Conservation (phyloP, 2,113 vertebrate species). For the Tetrax tetrax region DNA sequence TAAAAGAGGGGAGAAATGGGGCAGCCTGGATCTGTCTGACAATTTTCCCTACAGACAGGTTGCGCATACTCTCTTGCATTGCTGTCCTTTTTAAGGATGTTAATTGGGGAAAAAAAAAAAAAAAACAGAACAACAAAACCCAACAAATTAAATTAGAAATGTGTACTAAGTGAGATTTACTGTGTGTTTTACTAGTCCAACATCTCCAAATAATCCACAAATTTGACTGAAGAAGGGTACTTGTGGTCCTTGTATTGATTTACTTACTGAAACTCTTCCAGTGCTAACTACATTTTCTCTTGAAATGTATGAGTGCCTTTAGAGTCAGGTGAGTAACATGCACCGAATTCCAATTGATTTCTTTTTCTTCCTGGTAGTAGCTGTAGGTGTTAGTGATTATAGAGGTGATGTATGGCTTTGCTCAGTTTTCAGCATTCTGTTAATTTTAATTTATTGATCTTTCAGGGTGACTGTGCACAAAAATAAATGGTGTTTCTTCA, state of each 20-base stretch:
- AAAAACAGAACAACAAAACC: neutral
- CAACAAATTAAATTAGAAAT: neutral
- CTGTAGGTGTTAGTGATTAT: constrained; percentile 43
- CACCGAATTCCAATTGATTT: constrained; percentile 3
- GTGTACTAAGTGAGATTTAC: neutral
- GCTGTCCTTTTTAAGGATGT: neutral
- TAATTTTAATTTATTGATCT: constrained; percentile 35
- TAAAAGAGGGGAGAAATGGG: neutral
- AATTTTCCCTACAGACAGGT: neutral
- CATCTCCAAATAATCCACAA: constrained; percentile 33
- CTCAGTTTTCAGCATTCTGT: neutral
- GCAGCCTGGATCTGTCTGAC: neutral
- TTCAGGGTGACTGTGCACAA: constrained; percentile 12
- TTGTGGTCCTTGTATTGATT: constrained; percentile 23
- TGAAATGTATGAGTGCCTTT: constrained; percentile 30
- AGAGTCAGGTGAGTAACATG: neutral
- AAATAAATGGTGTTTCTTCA: constrained; percentile 33
- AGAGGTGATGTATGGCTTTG: neutral
- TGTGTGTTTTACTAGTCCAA: neutral
- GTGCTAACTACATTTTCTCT: constrained; percentile 20
- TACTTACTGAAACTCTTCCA: constrained; percentile 29
- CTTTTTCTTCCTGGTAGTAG: neutral
- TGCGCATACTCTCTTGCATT: neutral
- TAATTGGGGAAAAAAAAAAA: neutral
- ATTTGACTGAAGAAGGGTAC: neutral